Conservation (phyloP, 2,888 invertebrate genomes). For the Drosophila paramelanica region DNA sequence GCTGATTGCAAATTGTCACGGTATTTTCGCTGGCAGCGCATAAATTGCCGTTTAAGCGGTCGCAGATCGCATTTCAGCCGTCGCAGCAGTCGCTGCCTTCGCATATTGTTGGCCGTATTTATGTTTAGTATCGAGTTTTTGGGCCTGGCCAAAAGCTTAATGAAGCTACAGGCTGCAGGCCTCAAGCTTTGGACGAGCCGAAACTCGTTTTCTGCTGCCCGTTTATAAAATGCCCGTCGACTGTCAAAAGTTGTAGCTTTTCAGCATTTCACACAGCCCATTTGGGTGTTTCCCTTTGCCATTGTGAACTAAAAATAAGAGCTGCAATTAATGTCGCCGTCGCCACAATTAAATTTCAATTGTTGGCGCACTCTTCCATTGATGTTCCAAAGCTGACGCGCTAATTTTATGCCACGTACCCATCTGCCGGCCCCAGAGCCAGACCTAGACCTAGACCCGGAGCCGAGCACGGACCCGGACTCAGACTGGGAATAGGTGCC, state of each 20-base stretch:
- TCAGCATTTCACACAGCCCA: slow-evolving; percentile 24
- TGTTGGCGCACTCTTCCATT: slow-evolving; percentile 54
- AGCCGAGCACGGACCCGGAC: slow-evolving; percentile 7
- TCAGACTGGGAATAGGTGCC: no score
- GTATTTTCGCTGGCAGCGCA: slow-evolving; percentile 77
- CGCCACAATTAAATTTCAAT: slow-evolving; percentile 60
- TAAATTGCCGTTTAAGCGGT: slow-evolving; percentile 76
- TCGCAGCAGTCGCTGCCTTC: slow-evolving; percentile 14
- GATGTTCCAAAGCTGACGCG: slow-evolving; percentile 65
- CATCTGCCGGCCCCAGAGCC: slow-evolving; percentile 24
- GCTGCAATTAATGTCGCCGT: slow-evolving; percentile 62
- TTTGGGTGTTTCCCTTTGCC: not conserved
- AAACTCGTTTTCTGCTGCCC: slow-evolving; percentile 19
- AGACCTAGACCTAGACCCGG: slow-evolving; percentile 3
- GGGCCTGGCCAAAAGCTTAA: slow-evolving; percentile 60
- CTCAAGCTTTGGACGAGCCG: not conserved
- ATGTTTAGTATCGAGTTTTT: slow-evolving; percentile 54
- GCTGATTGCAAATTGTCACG: slow-evolving; percentile 81
- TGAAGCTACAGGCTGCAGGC: slow-evolving; percentile 45
- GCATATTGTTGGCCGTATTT: slow-evolving; percentile 59
- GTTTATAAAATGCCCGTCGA: slow-evolving; percentile 55
- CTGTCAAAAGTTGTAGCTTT: slow-evolving; percentile 40
- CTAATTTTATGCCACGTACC: slow-evolving; percentile 70
- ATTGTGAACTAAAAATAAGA: slow-evolving; percentile 10
- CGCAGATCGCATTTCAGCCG: slow-evolving; percentile 58